Evolutionary conservation across 2,797 vertebrate species (phyloP).

Genomic region (Scomberomorus guttatus): DNA sequence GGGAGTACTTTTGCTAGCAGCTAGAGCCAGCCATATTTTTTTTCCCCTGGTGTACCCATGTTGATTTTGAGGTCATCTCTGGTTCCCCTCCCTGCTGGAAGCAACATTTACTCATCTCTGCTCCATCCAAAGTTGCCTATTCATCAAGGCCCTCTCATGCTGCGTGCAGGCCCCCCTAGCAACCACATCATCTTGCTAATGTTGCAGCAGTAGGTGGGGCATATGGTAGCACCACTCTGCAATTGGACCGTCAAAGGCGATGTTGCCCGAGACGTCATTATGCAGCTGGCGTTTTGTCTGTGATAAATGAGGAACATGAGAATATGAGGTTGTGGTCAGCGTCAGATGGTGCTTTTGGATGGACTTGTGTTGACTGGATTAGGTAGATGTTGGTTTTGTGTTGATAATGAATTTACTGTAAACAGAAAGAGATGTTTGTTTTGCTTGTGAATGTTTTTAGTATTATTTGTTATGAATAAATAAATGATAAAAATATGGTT

Average conservation of each 20-base stretch:
- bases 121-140: constrained; percentile 33
- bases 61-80: constrained; percentile 41
- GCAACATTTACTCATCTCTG: constrained; percentile 36
- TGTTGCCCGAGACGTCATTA: background rate
- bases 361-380: background rate
- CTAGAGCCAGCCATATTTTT: background rate
- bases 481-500: too few relatives aligned
- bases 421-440: background rate
- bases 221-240: background rate
- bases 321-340: background rate
- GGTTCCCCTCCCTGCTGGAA: constrained; percentile 11
- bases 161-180: background rate
- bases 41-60: background rate
- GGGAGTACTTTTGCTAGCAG: background rate
- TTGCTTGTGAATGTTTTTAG: background rate
- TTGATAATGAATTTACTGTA: background rate
- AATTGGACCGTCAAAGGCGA: background rate
- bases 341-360: background rate
- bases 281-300: background rate
- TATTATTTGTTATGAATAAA: too few relatives aligned
- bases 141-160: constrained; percentile 17
- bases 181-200: background rate
- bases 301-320: background rate
- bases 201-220: constrained; percentile 9
- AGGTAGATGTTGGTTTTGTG: background rate